Conservation (phyloP, 1,140 invertebrate species). For the Caerostris extrusa region DNA sequence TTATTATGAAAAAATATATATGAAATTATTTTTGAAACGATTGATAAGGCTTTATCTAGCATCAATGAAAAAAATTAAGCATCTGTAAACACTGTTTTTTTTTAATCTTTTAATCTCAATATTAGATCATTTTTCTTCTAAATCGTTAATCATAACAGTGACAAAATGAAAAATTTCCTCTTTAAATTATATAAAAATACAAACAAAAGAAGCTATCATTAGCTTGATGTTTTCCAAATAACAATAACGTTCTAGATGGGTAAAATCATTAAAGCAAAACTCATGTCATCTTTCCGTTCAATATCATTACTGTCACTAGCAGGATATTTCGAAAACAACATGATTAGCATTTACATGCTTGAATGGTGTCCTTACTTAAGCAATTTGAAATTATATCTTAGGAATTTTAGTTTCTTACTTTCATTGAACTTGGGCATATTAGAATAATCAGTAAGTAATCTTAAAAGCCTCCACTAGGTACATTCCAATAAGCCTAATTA, state of each 20-base stretch:
- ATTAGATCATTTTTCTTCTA: neutral
- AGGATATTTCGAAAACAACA: neutral
- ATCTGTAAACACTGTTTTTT: neutral
- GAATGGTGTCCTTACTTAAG: neutral
- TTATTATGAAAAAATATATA: too few species aligned
- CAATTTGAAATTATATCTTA: neutral
- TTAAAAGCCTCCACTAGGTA: neutral
- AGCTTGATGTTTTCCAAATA: neutral
- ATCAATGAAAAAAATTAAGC: too few species aligned
- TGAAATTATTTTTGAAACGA: too few species aligned
- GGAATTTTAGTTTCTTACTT: too few species aligned
- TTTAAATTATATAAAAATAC: neutral
- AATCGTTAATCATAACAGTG: neutral
- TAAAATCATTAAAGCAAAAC: slow-evolving; percentile 8
- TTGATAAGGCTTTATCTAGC: too few species aligned
- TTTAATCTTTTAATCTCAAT: neutral
- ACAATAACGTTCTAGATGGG: neutral
- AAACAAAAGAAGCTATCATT: slow-evolving; percentile 10
- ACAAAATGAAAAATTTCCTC: neutral
- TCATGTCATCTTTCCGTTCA: neutral
- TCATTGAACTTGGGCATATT: too few species aligned
- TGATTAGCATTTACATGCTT: slow-evolving; percentile 10
- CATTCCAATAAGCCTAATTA: neutral
- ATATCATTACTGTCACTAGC: slow-evolving; percentile 21
- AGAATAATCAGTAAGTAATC: neutral